phyloP scores from a whole-genome alignment of 1,140 invertebrate genomes.

The Coboldia fuscipes region DNA sequence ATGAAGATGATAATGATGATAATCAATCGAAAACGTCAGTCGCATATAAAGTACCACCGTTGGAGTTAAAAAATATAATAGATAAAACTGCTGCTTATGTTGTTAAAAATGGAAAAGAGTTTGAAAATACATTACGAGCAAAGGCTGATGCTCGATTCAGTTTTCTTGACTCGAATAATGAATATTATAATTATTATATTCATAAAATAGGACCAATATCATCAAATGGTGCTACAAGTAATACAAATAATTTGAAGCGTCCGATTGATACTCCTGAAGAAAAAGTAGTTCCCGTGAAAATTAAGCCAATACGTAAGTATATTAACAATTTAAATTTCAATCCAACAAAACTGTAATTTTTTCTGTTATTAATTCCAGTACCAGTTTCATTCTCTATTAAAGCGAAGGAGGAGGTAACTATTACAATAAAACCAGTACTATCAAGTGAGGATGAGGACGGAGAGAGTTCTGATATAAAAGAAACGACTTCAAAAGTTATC shows the following conservation, averaged over 20 bases:
- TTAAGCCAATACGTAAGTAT: background rate
- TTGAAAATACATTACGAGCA: conserved; percentile 68
- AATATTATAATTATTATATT: conserved; percentile 56
- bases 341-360: background rate
- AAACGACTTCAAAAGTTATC: no score
- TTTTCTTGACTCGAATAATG: conserved; percentile 50
- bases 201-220: no score
- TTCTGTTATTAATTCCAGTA: conserved; percentile 19
- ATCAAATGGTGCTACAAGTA: no score
- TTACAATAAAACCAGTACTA: conserved; percentile 41
- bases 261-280: no score
- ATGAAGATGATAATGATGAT: conserved; percentile 22
- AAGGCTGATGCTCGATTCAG: conserved; percentile 72
- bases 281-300: no score
- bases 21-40: background rate
- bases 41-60: conserved; percentile 30
- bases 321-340: background rate
- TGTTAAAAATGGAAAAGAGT: conserved; percentile 79
- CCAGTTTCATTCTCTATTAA: conserved; percentile 67
- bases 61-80: conserved; percentile 67
- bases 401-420: conserved; percentile 44
- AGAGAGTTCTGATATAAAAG: no score
- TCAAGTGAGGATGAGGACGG: conserved; percentile 42
- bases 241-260: no score
- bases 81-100: conserved; percentile 94